Base-by-base conservation (phyloP, 2,113 vertebrate genomes). In the Phrynocephalus versicolor region DNA sequence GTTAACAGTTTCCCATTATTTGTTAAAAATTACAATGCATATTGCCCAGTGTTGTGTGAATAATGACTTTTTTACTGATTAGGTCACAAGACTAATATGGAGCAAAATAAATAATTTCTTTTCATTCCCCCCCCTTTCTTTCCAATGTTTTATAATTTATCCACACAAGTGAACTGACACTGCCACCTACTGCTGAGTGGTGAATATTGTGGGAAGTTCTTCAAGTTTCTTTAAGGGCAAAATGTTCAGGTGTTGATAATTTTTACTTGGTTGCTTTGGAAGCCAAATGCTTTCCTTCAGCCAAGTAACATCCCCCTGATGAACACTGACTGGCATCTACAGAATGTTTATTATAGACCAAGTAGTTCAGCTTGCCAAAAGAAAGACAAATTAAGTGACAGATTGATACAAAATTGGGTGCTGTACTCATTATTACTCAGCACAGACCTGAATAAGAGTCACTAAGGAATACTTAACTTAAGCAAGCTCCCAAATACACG, bases 21-120 rank as follows among this genome's bases (percentile, higher is more conserved):
- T 97, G 96, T 96, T 96, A 97, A 97, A 97, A 96, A 97, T 97
- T 96, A 96, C 96, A 96, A 96, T 96, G 94, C 94, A 95, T 96
- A 95, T 96, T 96, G 95, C 96, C 96, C 95, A 96, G 94, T 96
- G 96, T 97, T 96, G 95, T 96, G 96, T 96, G 95, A 97, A 97
- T 97, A 97, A 97, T 97, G 96, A 96, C 96, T 97, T 96, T 96
- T 97, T 96, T 97, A 95, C 96, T 96, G 96, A 96, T 96, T 96
- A 96, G 95, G 95, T 97, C 96, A 96, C 93, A 96, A 96, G 95
- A 96, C 95, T 97, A 97, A 96, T 95, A 96, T 78, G 60, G 94
- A 96, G 92, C 85, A 96, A 96, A 97, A 97, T 97, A 96, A 97
- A 97, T 97, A 95, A 96, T 96, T 96, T 96, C 96, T 96, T 96